Evolutionary conservation across 2,888 invertebrate genomes (phyloP).

Genomic region (Heliconius hortense): DNA sequence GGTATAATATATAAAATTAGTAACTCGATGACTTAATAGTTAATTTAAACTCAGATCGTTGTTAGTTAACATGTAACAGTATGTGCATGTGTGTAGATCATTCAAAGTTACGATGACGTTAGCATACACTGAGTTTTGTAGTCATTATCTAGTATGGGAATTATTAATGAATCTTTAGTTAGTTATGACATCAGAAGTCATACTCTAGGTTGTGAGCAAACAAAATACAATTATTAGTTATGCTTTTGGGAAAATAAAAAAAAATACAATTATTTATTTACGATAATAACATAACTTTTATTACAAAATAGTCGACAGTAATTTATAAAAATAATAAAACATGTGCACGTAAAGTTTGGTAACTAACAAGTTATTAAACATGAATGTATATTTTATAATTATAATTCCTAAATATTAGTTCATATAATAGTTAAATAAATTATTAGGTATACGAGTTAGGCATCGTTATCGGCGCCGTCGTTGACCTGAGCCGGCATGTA

Average conservation of each 20-base stretch:
- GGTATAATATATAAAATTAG: background rate
- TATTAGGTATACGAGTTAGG: background rate
- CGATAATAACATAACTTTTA: constrained; percentile 5
- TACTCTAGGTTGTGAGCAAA: background rate
- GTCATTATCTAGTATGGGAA: constrained; percentile 15
- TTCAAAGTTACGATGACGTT: constrained; percentile 5
- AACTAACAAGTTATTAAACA: background rate
- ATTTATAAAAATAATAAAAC: background rate
- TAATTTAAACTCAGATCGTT: background rate
- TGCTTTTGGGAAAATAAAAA: background rate
- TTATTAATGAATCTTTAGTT: constrained; percentile 6
- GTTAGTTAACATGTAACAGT: background rate
- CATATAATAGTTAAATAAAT: background rate
- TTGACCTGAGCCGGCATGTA: constrained; percentile 57
- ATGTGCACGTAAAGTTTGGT: constrained; percentile 13
- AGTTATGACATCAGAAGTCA: background rate
- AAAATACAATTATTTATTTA: background rate
- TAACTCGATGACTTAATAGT: background rate
- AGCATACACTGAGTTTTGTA: background rate
- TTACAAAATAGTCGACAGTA: constrained; percentile 3
- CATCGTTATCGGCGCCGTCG: constrained; percentile 46
- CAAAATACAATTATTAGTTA: background rate
- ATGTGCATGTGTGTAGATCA: background rate
- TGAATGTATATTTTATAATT: background rate
- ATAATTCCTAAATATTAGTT: background rate